These are phyloP conservation scores for Tetragonula clypearis DNA, from an alignment of 1,140 invertebrate genomes.

Conservation along the genomic window DNA sequence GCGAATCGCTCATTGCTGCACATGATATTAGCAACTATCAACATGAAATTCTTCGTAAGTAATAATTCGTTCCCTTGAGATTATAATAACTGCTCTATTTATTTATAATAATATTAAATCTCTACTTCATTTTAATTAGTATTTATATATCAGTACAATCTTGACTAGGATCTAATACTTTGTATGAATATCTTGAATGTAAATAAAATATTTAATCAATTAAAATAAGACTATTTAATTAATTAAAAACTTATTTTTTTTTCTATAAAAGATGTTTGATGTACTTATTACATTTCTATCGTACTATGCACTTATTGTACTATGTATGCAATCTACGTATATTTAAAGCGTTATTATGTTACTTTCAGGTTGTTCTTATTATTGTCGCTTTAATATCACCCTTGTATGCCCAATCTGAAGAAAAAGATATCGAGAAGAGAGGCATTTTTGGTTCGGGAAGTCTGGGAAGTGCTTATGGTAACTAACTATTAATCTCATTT, in stretches of 20 bases:
- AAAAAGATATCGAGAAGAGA: slow-evolving; percentile 75
- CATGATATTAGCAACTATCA: slow-evolving; percentile 41
- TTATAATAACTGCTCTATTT: neutral
- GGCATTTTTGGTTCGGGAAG: slow-evolving; percentile 59
- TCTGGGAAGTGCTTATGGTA: slow-evolving; percentile 41
- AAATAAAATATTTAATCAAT: neutral
- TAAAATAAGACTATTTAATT: neutral
- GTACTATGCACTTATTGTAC: too few relatives aligned
- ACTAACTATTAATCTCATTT: too few relatives aligned
- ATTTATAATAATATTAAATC: too few relatives aligned
- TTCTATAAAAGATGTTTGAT: too few relatives aligned
- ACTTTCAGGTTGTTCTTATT: slow-evolving; percentile 67
- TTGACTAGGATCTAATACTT: neutral
- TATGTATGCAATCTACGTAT: too few relatives aligned
- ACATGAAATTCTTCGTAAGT: slow-evolving; percentile 78
- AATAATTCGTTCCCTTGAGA: slow-evolving; percentile 37
- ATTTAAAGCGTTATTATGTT: neutral
- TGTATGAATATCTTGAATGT: neutral
- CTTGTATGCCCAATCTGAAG: slow-evolving; percentile 68
- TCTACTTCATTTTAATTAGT: neutral
- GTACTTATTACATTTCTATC: too few relatives aligned
- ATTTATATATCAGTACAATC: neutral
- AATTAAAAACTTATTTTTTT: too few relatives aligned
- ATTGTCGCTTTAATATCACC: slow-evolving; percentile 71
- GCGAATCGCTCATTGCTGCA: slow-evolving; percentile 50